These are phyloP conservation scores for Drosophila takahashii DNA, from an alignment of 1,140 invertebrate species.

Conservation along the genomic window DNA sequence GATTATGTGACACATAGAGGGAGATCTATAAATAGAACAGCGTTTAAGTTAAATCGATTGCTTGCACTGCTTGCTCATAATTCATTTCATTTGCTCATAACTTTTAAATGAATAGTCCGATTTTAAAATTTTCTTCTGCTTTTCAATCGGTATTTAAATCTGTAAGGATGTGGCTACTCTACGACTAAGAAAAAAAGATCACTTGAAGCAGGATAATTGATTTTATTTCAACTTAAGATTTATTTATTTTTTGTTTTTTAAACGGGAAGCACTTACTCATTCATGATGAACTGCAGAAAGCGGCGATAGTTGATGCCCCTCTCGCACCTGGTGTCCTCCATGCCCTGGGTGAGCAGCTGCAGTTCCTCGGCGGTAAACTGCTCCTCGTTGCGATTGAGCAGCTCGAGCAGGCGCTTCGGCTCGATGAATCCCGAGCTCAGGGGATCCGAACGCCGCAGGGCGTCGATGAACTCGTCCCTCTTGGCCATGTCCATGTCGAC, in stretches of 20 bases:
- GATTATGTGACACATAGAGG: background rate
- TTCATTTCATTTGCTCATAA: too few relatives aligned
- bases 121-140: too few relatives aligned
- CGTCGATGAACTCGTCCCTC: conserved; percentile 41
- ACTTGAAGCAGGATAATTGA: background rate
- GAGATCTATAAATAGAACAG: background rate
- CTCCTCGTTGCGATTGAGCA: conserved; percentile 38
- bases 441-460: conserved; percentile 5
- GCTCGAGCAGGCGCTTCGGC: conserved; percentile 7
- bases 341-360: conserved; percentile 26
- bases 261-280: conserved; percentile 19
- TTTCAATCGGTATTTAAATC: too few relatives aligned
- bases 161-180: too few relatives aligned
- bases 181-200: too few relatives aligned
- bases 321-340: conserved; percentile 21
- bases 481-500: conserved; percentile 38
- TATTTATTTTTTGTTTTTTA: too few relatives aligned
- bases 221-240: too few relatives aligned
- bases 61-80: too few relatives aligned
- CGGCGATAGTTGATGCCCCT: conserved; percentile 40
- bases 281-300: conserved; percentile 57
- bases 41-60: too few relatives aligned
- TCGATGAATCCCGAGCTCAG: conserved; percentile 25
- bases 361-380: conserved; percentile 38
- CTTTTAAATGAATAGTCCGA: too few relatives aligned